Conservation (phyloP, 2,797 vertebrate genomes). For the Lophius americanus region DNA sequence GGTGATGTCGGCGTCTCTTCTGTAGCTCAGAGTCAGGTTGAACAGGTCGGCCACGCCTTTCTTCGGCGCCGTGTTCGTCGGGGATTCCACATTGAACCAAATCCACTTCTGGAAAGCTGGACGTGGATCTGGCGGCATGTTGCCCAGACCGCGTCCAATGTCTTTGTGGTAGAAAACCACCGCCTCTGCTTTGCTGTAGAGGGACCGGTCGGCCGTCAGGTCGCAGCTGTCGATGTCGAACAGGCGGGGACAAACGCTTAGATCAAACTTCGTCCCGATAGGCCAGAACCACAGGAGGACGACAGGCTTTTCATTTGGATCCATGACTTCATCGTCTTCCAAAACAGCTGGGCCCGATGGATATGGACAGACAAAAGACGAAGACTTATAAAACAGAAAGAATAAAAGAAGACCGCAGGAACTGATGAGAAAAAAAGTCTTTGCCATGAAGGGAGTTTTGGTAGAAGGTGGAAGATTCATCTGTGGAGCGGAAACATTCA, state of each 20-base stretch:
- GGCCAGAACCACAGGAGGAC: slow-evolving; percentile 80
- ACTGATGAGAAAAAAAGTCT: background rate
- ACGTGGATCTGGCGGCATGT: slow-evolving; percentile 84
- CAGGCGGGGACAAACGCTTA: slow-evolving; percentile 79
- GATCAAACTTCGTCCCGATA: slow-evolving; percentile 83
- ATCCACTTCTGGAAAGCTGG: slow-evolving; percentile 91
- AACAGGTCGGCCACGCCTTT: slow-evolving; percentile 85
- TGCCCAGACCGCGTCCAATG: slow-evolving; percentile 81
- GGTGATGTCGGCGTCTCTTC: slow-evolving; percentile 87
- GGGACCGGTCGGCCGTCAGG: slow-evolving; percentile 33
- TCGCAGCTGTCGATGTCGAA: slow-evolving; percentile 85
- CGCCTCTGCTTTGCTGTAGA: slow-evolving; percentile 31
- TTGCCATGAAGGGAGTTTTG: too few species aligned
- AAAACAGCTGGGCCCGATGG: too few species aligned
- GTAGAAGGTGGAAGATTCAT: background rate
- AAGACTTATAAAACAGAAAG: slow-evolving; percentile 7
- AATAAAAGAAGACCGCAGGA: background rate
- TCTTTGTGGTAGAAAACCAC: slow-evolving; percentile 44
- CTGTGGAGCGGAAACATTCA: slow-evolving; percentile 20
- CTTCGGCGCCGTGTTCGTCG: slow-evolving; percentile 82
- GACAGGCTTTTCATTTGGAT: slow-evolving; percentile 25
- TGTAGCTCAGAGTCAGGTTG: slow-evolving; percentile 89
- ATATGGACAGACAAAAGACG: background rate
- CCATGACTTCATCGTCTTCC: background rate
- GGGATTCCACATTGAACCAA: slow-evolving; percentile 90